These are phyloP conservation scores for Epinephelus cyanopodus DNA, from an alignment of 2,113 vertebrate genomes.

Conservation along the genomic window DNA sequence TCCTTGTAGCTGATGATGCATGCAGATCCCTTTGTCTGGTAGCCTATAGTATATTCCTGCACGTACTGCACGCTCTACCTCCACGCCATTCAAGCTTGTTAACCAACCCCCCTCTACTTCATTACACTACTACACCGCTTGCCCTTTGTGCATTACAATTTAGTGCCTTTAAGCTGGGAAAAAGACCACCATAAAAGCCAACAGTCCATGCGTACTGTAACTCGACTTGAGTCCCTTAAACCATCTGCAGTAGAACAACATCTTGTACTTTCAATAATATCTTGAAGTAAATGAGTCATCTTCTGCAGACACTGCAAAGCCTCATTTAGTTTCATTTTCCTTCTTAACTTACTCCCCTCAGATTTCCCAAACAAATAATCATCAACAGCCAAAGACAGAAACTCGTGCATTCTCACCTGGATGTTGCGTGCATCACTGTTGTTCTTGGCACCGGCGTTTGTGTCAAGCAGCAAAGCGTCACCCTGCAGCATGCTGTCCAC, in stretches of 20 bases:
- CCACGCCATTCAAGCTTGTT: neutral
- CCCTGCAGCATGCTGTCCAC: slow-evolving; percentile 80
- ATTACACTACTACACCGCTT: neutral
- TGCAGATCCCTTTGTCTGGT: slow-evolving; percentile 45
- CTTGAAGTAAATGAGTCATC: neutral
- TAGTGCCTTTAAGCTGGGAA: slow-evolving; percentile 29
- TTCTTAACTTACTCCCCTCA: neutral
- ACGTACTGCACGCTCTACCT: slow-evolving; percentile 68
- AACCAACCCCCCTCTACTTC: slow-evolving; percentile 22
- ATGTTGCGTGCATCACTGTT: slow-evolving; percentile 73
- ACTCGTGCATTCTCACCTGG: slow-evolving; percentile 74
- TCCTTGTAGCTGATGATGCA: slow-evolving; percentile 19
- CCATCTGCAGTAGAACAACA: neutral
- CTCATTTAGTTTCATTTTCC: neutral
- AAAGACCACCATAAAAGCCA: slow-evolving; percentile 6
- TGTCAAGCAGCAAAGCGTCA: slow-evolving; percentile 25
- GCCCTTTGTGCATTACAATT: slow-evolving; percentile 45
- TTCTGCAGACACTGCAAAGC: neutral
- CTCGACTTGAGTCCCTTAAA: neutral
- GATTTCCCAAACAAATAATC: neutral
- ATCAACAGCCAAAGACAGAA: neutral
- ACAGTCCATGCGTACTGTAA: slow-evolving; percentile 12
- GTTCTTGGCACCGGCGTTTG: slow-evolving; percentile 52
- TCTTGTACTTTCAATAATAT: neutral
- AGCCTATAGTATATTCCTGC: slow-evolving; percentile 41